Evolutionary conservation across 2,113 vertebrate species (phyloP), one percentile per base, ranked within the genome.

Genomic region (Pelecanus crispus): DNA sequence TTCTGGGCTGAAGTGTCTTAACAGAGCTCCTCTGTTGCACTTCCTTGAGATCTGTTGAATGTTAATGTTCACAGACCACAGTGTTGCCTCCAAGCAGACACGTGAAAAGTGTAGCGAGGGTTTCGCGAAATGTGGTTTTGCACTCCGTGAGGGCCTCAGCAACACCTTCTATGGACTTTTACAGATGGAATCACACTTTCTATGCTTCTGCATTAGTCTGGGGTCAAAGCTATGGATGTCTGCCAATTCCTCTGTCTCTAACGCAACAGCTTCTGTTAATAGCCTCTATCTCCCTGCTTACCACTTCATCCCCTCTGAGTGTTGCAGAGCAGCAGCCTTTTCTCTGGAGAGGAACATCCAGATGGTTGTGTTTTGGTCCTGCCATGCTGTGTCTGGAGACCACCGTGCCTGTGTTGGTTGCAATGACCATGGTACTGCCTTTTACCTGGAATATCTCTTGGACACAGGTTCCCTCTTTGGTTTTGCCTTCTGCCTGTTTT

Each of bases 21-120:
- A 45, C 81, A 80, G 84, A 79, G 73, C 49, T 82, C 78, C 73
- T 78, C 15, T 90, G 78, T 34, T 49, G 78, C 45, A 0, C n/a
- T 71, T 72, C 53, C 61, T 18, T 32, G 70, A 8, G 92, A 5
- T 28, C 19, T 72, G 70, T 0, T 67, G 62, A 32, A 34, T n/a
- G 73, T 36, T 89, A 19, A 1, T 1, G 18, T 7, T 59, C 61
- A 38, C 1, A 13, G 70, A 13, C 13, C 68, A 5, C 13, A 5
- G 28, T 0, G 11, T 3, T 29, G 18, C 49, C 24, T 9, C n/a
- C 8, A 2, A 34, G 58, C 24, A 80, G 66, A 11, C 55, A 25
- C 7, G 0, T 8, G 19, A 21, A 67, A 52, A 73, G 34, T 7
- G 0, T 14, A 45, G 58, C 32, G 9, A 61, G 34, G 6, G 0